These are phyloP conservation scores for Pheosia tremula DNA, from an alignment of 2,888 invertebrate genomes.

Conservation along the genomic window DNA sequence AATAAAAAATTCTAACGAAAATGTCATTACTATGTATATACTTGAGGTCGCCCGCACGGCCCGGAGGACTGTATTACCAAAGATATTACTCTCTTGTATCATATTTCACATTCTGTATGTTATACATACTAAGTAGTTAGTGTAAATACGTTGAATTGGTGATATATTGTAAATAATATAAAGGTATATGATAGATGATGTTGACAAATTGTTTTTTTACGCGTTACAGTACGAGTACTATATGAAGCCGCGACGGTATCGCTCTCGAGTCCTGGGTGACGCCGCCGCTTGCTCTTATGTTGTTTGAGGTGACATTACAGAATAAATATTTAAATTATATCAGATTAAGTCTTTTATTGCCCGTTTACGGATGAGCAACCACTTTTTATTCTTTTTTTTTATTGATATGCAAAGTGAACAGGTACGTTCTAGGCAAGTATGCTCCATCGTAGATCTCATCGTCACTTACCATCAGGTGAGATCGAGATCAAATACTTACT, in stretches of 20 bases:
- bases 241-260: constrained; percentile 71
- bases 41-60: constrained; percentile 48
- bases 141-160: constrained; percentile 77
- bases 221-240: constrained; percentile 68
- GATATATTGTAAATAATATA: constrained; percentile 74
- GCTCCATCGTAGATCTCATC: too few relatives aligned
- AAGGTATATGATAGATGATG: constrained; percentile 68
- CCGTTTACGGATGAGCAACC: constrained; percentile 13
- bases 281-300: constrained; percentile 70
- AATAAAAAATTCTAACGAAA: constrained; percentile 83
- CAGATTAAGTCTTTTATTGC: constrained; percentile 61
- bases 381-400: background rate
- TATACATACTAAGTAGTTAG: constrained; percentile 78
- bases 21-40: constrained; percentile 74
- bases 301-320: constrained; percentile 81
- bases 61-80: constrained; percentile 53
- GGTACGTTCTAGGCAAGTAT: too few relatives aligned
- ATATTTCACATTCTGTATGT: constrained; percentile 81
- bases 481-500: too few relatives aligned
- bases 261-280: constrained; percentile 73
- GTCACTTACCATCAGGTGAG: too few relatives aligned
- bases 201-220: constrained; percentile 79
- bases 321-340: constrained; percentile 83
- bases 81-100: constrained; percentile 63
- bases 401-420: too few relatives aligned